phyloP scores from a whole-genome alignment of 2,888 invertebrate species.

The Oegoconia quadripuncta region DNA sequence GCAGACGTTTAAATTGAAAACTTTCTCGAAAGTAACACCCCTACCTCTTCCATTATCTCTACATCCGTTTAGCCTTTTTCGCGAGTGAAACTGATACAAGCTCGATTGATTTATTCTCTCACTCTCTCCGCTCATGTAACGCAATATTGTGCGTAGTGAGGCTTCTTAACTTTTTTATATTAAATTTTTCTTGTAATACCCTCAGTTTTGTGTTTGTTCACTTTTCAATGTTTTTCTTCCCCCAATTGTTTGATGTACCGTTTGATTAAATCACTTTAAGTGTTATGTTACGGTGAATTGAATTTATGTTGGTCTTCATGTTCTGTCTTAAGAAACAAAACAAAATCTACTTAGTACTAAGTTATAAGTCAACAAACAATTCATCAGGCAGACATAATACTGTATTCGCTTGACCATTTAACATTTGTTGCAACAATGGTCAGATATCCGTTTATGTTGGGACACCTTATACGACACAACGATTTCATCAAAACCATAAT shows the following conservation, averaged over 20 bases:
- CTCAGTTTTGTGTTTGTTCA: too few species aligned
- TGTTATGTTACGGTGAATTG: background rate
- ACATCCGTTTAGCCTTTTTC: constrained; percentile 29
- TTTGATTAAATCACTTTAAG: constrained; percentile 1
- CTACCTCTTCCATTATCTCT: constrained; percentile 15
- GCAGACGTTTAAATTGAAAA: too few species aligned
- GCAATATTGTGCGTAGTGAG: constrained; percentile 18
- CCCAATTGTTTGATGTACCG: background rate
- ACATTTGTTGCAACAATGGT: too few species aligned
- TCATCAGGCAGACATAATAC: too few species aligned
- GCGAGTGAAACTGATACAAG: constrained; percentile 53
- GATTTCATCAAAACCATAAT: too few species aligned
- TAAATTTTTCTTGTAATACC: constrained; percentile 29
- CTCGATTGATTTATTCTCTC: constrained; percentile 13
- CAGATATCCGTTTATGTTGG: too few species aligned
- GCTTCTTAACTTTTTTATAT: constrained; percentile 32
- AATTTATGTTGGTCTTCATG: background rate
- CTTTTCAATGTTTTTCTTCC: constrained; percentile 11
- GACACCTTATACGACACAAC: too few species aligned
- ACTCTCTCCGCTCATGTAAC: constrained; percentile 14
- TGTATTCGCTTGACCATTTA: too few species aligned
- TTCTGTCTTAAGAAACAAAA: too few species aligned
- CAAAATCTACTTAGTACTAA: too few species aligned
- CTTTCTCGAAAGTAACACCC: too few species aligned
- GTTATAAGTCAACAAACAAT: too few species aligned